A percentile compares a stretch with the other conserved stretches of the same genome.
Evolutionary conservation across 1,140 invertebrate species (phyloP).

Genomic region (Papilio polytes): DNA sequence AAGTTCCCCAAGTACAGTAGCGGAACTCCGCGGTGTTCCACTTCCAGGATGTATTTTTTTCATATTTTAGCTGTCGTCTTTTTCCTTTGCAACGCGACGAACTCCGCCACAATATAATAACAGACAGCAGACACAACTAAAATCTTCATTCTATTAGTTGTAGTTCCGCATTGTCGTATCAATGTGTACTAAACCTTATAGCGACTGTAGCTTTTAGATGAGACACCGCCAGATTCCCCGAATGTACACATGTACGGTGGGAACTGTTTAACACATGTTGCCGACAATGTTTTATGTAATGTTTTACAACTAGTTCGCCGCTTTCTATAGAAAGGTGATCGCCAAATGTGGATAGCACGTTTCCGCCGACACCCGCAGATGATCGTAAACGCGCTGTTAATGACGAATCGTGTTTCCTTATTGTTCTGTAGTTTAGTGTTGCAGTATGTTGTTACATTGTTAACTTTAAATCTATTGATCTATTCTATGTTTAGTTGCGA

Average conservation of each 20-base stretch:
- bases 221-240: too few relatives aligned
- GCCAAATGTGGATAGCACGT: slow-evolving; percentile 67
- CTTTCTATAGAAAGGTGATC: slow-evolving; percentile 77
- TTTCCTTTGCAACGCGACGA: too few relatives aligned
- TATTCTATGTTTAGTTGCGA: background rate
- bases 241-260: slow-evolving; percentile 64
- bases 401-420: slow-evolving; percentile 44
- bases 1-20: slow-evolving; percentile 50
- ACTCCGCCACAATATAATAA: too few relatives aligned
- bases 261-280: slow-evolving; percentile 63
- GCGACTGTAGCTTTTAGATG: too few relatives aligned
- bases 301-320: slow-evolving; percentile 73
- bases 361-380: slow-evolving; percentile 59
- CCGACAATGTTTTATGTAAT: slow-evolving; percentile 73
- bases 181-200: too few relatives aligned
- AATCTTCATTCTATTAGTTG: too few relatives aligned
- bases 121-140: too few relatives aligned
- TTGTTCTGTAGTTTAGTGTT: slow-evolving; percentile 38
- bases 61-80: too few relatives aligned
- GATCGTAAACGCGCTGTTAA: slow-evolving; percentile 61
- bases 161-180: too few relatives aligned
- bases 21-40: too few relatives aligned
- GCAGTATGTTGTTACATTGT: slow-evolving; percentile 6
- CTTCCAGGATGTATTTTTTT: too few relatives aligned
- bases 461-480: slow-evolving; percentile 8